These are phyloP conservation scores for Marcusenius ussheri DNA, from an alignment of 2,113 vertebrate genomes.

Conservation along the genomic window DNA sequence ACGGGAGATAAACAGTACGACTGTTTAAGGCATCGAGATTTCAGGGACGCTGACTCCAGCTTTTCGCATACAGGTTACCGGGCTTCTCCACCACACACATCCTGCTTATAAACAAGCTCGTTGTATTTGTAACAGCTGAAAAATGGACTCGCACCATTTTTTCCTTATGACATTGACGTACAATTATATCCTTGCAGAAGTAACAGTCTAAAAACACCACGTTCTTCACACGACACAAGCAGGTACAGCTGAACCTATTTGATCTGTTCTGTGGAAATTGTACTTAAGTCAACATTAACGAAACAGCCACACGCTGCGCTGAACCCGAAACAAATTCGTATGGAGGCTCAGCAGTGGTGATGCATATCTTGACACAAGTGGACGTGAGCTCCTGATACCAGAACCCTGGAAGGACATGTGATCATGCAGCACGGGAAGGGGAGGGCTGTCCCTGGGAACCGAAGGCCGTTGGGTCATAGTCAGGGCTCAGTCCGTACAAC, in stretches of 20 bases:
- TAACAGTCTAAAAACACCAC: neutral
- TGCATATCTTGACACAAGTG: neutral
- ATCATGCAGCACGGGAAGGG: neutral
- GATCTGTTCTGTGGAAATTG: neutral
- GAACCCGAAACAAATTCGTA: neutral
- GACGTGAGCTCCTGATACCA: neutral
- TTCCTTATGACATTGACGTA: neutral
- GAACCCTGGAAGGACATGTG: neutral
- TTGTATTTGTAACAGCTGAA: neutral
- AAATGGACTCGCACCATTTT: neutral
- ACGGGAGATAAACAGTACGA: neutral
- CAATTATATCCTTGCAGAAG: slow-evolving; percentile 1
- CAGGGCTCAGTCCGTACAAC: neutral
- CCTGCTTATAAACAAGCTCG: neutral
- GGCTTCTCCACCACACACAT: neutral
- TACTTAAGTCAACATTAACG: neutral
- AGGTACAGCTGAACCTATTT: neutral
- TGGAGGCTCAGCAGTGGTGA: neutral
- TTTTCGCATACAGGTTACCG: slow-evolving; percentile 2
- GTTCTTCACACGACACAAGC: neutral
- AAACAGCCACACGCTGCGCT: neutral
- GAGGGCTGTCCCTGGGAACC: neutral
- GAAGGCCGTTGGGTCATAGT: neutral
- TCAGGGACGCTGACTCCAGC: neutral
- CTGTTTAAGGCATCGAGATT: slow-evolving; percentile 29